Conservation (phyloP, 2,113 vertebrate species). For the Lathamus discolor region DNA sequence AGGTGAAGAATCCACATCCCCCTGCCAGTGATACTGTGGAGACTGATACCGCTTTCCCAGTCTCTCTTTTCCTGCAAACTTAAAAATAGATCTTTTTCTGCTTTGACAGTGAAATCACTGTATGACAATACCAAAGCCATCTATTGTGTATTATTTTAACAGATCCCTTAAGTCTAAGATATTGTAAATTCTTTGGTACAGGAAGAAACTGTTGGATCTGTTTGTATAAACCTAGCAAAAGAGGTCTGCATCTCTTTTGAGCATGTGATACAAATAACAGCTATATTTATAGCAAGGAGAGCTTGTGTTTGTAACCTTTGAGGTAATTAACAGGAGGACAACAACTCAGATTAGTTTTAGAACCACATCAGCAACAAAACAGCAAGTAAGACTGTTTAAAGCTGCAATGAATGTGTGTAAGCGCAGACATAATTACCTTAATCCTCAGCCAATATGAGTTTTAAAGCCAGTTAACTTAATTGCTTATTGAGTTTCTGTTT, state of each 20-base stretch:
- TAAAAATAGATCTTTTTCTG: neutral
- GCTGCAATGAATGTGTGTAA: constrained; percentile 15
- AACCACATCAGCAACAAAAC: constrained; percentile 13
- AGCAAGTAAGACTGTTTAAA: constrained; percentile 13
- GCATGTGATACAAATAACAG: neutral
- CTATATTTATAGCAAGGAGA: neutral
- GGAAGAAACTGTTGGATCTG: neutral
- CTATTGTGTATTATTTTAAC: constrained; percentile 13
- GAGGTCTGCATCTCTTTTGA: neutral
- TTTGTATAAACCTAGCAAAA: neutral
- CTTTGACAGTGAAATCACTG: neutral
- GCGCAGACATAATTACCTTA: constrained; percentile 48
- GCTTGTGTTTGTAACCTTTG: constrained; percentile 6
- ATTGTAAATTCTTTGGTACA: neutral
- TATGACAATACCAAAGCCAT: neutral
- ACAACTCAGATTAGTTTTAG: neutral
- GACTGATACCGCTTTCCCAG: neutral
- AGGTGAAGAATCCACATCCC: neutral
- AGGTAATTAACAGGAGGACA: constrained; percentile 25
- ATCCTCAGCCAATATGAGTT: constrained; percentile 48
- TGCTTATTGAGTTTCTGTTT: constrained; percentile 55
- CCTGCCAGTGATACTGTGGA: neutral
- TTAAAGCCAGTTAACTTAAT: constrained; percentile 62
- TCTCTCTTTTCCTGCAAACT: neutral
- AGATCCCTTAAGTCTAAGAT: neutral